Conservation (phyloP, 37 sponge, comb jelly and placozoan genomes). For the Theonella swinhoei region DNA sequence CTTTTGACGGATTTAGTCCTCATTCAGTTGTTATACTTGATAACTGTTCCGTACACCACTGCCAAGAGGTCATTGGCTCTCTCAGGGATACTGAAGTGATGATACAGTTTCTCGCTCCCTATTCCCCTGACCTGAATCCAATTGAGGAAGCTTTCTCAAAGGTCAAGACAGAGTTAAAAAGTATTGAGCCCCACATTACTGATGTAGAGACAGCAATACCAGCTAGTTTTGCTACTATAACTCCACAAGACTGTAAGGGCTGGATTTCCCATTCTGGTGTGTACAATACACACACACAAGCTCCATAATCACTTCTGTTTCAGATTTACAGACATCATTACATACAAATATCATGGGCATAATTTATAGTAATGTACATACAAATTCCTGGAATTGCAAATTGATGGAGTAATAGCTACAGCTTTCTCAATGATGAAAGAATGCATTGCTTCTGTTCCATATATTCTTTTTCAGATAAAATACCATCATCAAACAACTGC, state of each 20-base stretch:
- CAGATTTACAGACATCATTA: no score
- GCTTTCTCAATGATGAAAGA: constrained; percentile 6
- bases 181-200: not conserved
- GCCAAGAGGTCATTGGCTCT: not conserved
- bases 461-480: constrained; percentile 24
- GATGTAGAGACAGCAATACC: not conserved
- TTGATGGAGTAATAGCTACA: no score
- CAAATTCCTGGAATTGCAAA: no score
- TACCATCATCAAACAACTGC: constrained; percentile 38
- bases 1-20: no score
- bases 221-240: not conserved
- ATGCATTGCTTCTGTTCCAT: constrained; percentile 15
- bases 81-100: not conserved
- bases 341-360: no score
- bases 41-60: not conserved
- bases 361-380: no score
- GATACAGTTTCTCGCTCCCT: not conserved
- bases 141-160: not conserved
- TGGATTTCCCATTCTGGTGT: constrained; percentile 1
- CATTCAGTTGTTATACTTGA: constrained; percentile 33
- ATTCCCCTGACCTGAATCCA: not conserved
- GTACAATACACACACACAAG: not conserved
- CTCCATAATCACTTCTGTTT: no score
- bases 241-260: not conserved
- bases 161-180: not conserved